Evolutionary conservation across 2,113 vertebrate genomes (phyloP).

Genomic region (Dromas ardeola): DNA sequence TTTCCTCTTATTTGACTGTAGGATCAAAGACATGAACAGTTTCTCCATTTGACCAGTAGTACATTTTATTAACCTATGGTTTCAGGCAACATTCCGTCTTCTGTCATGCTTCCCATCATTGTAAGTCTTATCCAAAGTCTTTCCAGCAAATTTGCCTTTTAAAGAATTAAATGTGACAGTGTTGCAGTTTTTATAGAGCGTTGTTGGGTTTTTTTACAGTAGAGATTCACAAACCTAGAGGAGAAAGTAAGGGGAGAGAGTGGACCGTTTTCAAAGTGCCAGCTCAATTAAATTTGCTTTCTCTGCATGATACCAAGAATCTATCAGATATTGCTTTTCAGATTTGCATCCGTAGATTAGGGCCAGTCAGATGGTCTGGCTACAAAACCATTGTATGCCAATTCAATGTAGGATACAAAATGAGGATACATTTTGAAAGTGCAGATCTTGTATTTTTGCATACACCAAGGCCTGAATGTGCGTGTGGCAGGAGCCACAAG

Average conservation of each 20-base stretch:
- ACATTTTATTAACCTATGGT: conserved; percentile 6
- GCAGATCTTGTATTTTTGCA: background rate
- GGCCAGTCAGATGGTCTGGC: background rate
- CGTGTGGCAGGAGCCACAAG: background rate
- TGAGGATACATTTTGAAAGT: background rate
- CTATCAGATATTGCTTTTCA: background rate
- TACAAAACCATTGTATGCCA: background rate
- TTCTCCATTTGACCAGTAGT: background rate
- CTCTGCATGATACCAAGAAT: background rate
- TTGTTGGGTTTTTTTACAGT: background rate
- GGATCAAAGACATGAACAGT: background rate
- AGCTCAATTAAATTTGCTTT: background rate
- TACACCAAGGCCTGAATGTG: background rate
- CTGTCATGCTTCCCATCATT: background rate
- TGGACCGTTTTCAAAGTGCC: background rate
- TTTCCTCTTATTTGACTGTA: background rate
- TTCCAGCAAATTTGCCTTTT: background rate
- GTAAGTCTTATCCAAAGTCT: background rate
- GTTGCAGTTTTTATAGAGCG: background rate
- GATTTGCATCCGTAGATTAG: background rate
- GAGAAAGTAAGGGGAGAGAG: background rate
- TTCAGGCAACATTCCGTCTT: background rate
- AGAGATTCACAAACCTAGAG: background rate
- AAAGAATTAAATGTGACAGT: background rate
- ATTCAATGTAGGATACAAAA: background rate